Base-by-base conservation (phyloP, 2,888 invertebrate genomes). In the Eupithecia tripunctaria region DNA sequence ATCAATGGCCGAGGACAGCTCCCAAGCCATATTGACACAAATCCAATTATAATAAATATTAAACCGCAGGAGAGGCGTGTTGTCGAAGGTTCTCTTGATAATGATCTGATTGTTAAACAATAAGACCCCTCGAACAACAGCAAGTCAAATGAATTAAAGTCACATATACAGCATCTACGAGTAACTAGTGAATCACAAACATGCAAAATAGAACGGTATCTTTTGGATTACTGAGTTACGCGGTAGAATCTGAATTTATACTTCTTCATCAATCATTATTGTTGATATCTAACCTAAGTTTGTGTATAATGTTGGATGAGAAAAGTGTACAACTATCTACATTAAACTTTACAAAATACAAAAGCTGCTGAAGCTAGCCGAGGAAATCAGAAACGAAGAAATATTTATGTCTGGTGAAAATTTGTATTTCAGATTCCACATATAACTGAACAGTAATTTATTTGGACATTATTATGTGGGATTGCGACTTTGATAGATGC, bases 121-220 rank as follows among this genome's bases (percentile, higher is more conserved):
- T 81, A 79, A 81, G 87, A 91, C 83, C 92, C 92, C 86, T 90
- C 90, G 91, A 91, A 88, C 91, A 87, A 83, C 86, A 90, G 91
- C 94, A 94, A 94, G 94, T 94, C 94, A 94, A 94, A 94, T 94
- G 94, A 94, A 94, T 93, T 88, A 88, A 89, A 86, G 85, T 87
- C 83, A 88, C 85, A 90, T 79, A 51, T 77, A 79, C 72, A 76
- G 76, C 78, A 74, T 76, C 75, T 76, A n/a, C n/a, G n/a, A n/a
- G n/a, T n/a, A 81, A 78, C 78, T 77, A 78, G 82, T 78, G 77
- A 77, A 73, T 68, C 78, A 82, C 81, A 78, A 78, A 81, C 84
- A 85, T 88, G 88, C 88, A 80, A 76, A 79, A 36, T 82, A 83
- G 21, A 87, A 82, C 68, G 81, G 84, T 89, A 88, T 82, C 91